Percentiles rank a stretch among this genome's conserved stretches.
These are phyloP conservation scores for Neosalanx taihuensis DNA, from an alignment of 2,797 vertebrate species.

Conservation along the genomic window DNA sequence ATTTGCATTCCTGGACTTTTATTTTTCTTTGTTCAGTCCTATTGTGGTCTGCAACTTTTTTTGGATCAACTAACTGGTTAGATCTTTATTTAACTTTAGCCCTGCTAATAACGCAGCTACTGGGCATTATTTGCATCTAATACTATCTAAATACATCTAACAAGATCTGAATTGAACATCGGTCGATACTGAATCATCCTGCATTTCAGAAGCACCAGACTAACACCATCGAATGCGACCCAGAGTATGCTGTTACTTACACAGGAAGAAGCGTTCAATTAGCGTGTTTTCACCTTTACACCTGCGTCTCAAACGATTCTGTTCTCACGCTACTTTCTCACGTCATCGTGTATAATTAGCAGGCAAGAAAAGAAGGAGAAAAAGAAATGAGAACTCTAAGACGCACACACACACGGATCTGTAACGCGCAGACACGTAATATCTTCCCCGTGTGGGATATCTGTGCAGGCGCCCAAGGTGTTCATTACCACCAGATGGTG, in stretches of 20 bases:
- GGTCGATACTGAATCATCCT: background rate
- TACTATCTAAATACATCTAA: no score
- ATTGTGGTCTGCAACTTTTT: background rate
- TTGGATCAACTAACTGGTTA: background rate
- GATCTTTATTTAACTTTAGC: background rate
- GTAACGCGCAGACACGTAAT: background rate
- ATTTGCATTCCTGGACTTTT: background rate
- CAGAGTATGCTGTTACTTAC: background rate
- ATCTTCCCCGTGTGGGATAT: background rate
- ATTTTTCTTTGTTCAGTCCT: background rate
- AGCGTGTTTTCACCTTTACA: background rate
- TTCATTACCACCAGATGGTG: background rate
- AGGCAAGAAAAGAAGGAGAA: background rate
- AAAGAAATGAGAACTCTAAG: background rate
- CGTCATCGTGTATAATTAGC: background rate
- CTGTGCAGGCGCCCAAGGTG: background rate
- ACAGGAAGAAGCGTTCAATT: background rate
- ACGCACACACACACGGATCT: background rate
- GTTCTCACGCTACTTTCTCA: background rate
- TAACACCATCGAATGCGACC: background rate
- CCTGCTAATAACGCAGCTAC: background rate
- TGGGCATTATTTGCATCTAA: background rate
- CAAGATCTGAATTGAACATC: no score
- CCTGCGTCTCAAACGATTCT: background rate
- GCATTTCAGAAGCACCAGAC: background rate